These are phyloP conservation scores for Ormia ochracea DNA, from an alignment of 2,888 invertebrate species.

Conservation along the genomic window DNA sequence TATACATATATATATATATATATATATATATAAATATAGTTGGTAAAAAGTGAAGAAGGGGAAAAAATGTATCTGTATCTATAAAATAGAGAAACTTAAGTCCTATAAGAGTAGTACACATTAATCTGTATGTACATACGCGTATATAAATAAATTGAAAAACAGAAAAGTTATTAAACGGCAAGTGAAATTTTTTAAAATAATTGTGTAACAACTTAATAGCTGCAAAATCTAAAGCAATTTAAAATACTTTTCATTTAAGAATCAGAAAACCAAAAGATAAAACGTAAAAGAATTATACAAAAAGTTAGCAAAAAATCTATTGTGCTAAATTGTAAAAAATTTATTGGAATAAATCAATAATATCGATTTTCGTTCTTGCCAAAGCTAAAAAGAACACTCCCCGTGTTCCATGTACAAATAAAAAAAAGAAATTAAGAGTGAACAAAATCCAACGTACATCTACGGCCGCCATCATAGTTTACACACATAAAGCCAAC, in stretches of 20 bases:
- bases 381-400: slow-evolving; percentile 51
- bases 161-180: slow-evolving; percentile 1
- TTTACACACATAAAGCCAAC: slow-evolving; percentile 46
- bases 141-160: neutral
- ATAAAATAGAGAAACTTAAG: slow-evolving; percentile 49
- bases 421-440: slow-evolving; percentile 40
- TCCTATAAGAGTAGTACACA: slow-evolving; percentile 34
- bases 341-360: slow-evolving; percentile 45
- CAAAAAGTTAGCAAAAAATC: slow-evolving; percentile 12
- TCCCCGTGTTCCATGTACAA: slow-evolving; percentile 49
- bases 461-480: slow-evolving; percentile 55
- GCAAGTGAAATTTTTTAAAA: neutral
- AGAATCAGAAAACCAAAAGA: slow-evolving; percentile 40
- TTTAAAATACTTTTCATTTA: slow-evolving; percentile 23
- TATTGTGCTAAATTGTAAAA: slow-evolving; percentile 19
- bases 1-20: no score
- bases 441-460: slow-evolving; percentile 48
- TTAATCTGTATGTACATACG: slow-evolving; percentile 24
- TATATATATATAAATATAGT: slow-evolving; percentile 27
- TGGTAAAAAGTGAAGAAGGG: slow-evolving; percentile 7
- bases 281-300: slow-evolving; percentile 4
- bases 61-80: slow-evolving; percentile 58
- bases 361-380: slow-evolving; percentile 53
- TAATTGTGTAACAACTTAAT: slow-evolving; percentile 57
- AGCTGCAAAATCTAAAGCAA: slow-evolving; percentile 19